Evolutionary conservation across 2,888 invertebrate species (phyloP), one percentile per base, ranked within the genome.

Genomic region (Sphinx pinastri): DNA sequence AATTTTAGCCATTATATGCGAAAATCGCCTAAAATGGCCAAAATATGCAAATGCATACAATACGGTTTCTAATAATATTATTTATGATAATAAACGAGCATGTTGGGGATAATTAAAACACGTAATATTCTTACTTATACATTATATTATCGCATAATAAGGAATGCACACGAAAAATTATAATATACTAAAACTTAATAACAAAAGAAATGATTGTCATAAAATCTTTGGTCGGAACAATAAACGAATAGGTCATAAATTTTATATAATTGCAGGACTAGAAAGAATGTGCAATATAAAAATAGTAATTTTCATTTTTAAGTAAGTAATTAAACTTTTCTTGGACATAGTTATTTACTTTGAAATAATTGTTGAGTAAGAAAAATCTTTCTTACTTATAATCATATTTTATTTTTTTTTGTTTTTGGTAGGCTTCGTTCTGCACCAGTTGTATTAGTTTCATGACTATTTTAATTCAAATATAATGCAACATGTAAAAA

Each of bases 91-190:
- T 38, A 38, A 8, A 38, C 4, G 5, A 38, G 38, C 38, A 8
- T 38, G 38, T 5, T 38, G 38, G 5, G 54, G 6, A n/a, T 16
- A 19, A 63, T 12, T 63, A 49, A 63, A 63, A 49, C 19, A 63
- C 47, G 49, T 25, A 63, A 47, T 19, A 63, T 19, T 49, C 16
- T 4, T 63, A 19, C 19, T 63, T 63, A 63, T 47, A 63, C 13
- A 60, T 19, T 60, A 60, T 60, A 60, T 63, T 49, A 63, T 47
- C 60, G 45, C 16, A 63, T 63, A 63, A 12, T 63, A 49, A 49
- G 63, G 63, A 63, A 63, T 63, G 63, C 49, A 63, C 63, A 63
- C 49, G 13, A 63, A 25, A 57, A 5, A 19, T 38, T 38, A 38
- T 25, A 25, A 25, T 25, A 25, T 38, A 38, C 38, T 38, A 38